These are phyloP conservation scores for Ganaspis sp. DNA, from an alignment of 1,140 invertebrate species.

Conservation along the genomic window DNA sequence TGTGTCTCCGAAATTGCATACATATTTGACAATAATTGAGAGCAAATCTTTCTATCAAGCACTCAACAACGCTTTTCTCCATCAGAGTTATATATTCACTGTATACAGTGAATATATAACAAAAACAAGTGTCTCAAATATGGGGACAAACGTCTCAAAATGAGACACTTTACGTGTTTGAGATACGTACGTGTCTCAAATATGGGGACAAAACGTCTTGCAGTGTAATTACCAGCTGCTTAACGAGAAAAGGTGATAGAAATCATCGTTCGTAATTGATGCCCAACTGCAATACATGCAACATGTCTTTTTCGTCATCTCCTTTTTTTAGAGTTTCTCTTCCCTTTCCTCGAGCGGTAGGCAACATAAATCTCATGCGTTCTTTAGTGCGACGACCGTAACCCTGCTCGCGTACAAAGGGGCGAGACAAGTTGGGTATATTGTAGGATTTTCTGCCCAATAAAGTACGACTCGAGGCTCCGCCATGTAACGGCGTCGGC, in stretches of 20 bases:
- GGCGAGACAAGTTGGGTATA: conserved; percentile 67
- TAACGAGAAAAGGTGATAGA: conserved; percentile 48
- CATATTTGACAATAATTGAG: too few relatives aligned
- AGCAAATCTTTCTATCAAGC: too few relatives aligned
- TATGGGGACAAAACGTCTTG: too few relatives aligned
- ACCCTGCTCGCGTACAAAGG: conserved; percentile 54
- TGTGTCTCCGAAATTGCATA: too few relatives aligned
- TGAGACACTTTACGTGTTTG: too few relatives aligned
- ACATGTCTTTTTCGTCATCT: conserved; percentile 46
- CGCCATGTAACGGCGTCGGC: conserved; percentile 48
- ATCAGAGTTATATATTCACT: too few relatives aligned
- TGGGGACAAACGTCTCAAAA: too few relatives aligned
- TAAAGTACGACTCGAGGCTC: conserved; percentile 66
- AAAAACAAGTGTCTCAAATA: too few relatives aligned
- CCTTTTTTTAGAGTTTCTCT: conserved; percentile 46
- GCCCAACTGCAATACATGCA: conserved; percentile 44
- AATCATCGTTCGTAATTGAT: conserved; percentile 54
- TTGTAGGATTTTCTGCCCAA: conserved; percentile 74
- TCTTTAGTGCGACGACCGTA: conserved; percentile 51
- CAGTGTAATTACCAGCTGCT: conserved; percentile 50
- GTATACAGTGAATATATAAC: too few relatives aligned
- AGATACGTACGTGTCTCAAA: too few relatives aligned
- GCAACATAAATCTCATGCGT: conserved; percentile 58
- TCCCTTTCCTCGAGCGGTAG: conserved; percentile 46
- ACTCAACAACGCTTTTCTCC: too few relatives aligned